A percentile compares a stretch with the other conserved stretches of the same genome.
These are phyloP conservation scores for Drosophila fulvimacula DNA, from an alignment of 2,888 invertebrate species.

Conservation along the genomic window DNA sequence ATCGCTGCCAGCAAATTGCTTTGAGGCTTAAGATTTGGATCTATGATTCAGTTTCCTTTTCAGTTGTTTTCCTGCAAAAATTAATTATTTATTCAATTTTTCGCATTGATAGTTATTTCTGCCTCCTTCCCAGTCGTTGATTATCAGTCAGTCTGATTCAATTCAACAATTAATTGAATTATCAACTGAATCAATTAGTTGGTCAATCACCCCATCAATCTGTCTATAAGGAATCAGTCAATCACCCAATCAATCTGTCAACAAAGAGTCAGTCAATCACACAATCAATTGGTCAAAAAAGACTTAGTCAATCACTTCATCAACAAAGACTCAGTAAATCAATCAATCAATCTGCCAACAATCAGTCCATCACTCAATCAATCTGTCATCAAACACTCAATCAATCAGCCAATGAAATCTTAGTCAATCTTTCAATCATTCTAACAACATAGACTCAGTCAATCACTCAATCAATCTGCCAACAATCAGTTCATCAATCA, in stretches of 20 bases:
- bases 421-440: neutral
- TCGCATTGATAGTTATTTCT: no score
- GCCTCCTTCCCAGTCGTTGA: no score
- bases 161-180: no score
- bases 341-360: neutral
- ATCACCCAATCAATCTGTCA: neutral
- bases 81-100: no score
- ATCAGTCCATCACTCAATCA: neutral
- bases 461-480: neutral
- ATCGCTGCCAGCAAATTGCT: neutral
- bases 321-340: neutral
- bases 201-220: neutral
- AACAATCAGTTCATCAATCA: neutral
- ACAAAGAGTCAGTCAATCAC: neutral
- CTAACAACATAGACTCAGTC: neutral
- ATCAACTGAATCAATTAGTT: no score
- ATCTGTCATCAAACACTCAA: neutral
- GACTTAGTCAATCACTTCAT: neutral
- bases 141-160: neutral
- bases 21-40: neutral
- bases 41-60: no score
- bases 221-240: neutral
- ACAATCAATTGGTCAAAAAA: neutral
- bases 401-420: no score
- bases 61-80: no score